Evolutionary conservation across 1,140 invertebrate species (phyloP), one percentile per base, ranked within the genome.

Genomic region (Drosophila pruinosa): DNA sequence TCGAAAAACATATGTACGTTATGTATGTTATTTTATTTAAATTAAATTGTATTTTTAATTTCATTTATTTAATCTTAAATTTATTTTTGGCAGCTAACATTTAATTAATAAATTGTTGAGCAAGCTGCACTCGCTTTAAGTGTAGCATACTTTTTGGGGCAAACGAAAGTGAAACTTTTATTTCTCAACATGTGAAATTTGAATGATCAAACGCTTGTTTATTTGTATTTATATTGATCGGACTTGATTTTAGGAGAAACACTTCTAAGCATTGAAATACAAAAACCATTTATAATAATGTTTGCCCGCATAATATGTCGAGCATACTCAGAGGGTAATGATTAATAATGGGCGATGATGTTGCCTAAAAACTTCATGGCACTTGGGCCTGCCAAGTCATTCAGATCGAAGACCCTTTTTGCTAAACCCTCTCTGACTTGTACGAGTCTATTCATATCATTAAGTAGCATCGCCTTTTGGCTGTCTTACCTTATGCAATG

Each of bases 81-180:
- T n/a, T n/a, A n/a, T n/a, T n/a, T n/a, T n/a, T n/a, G n/a, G n/a
- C n/a, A n/a, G n/a, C n/a, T n/a, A n/a, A n/a, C n/a, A n/a, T n/a
- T n/a, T n/a, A n/a, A n/a, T n/a, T n/a, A n/a, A n/a, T n/a, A n/a
- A n/a, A n/a, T n/a, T n/a, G 28, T 31, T 8, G 10, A 31, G 8
- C 3, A 7, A 31, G 28, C 6, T 7, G 28, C 8, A 31, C 6
- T 31, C n/a, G 8, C 28, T 31, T 31, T 31, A 3, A 31, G 28
- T 17, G 15, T 82, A 83, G 79, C 79, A 83, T 83, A 83, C 79
- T 83, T 83, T 68, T 83, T 70, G 72, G 79, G 79, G 64, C 45
- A 36, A 7, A 10, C 12, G 15, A 31, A 31, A 21, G 22, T 7
- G 19, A 14, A 12, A 26, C 26, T 47, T 24, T 21, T 3, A 43